These are phyloP conservation scores for Nematopogon swammerdamellus DNA, from an alignment of 2,888 invertebrate species.

Conservation along the genomic window DNA sequence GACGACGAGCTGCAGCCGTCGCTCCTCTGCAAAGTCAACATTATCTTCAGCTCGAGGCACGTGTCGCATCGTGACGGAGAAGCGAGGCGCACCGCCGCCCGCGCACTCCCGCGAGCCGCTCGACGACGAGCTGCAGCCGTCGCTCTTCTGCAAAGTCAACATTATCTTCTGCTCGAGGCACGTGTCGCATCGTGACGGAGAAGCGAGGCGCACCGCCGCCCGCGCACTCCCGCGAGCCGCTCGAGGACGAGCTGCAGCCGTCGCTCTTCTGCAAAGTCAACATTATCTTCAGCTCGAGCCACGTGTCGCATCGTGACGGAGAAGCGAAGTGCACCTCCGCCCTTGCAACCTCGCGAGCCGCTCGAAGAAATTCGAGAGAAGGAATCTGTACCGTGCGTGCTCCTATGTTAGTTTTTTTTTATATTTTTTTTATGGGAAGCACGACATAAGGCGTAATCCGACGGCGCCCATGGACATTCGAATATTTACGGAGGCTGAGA, in stretches of 20 bases:
- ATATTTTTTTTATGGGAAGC: no score
- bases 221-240: constrained; percentile 45
- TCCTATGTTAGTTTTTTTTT: no score
- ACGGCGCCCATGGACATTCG: no score
- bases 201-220: constrained; percentile 47
- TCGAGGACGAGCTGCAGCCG: constrained; percentile 35
- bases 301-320: constrained; percentile 62
- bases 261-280: constrained; percentile 40
- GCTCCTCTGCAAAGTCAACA: no score
- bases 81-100: constrained; percentile 43
- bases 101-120: no score
- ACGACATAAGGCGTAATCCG: no score
- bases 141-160: no score
- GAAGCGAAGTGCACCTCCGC: constrained; percentile 47
- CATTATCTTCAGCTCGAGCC: constrained; percentile 58
- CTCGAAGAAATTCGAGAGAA: no score
- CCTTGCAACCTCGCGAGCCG: constrained; percentile 43
- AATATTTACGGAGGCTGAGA: no score
- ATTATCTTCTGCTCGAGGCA: constrained; percentile 59
- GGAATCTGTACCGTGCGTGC: no score
- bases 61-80: constrained; percentile 62
- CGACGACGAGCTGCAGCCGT: no score
- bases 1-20: no score
- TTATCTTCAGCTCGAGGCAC: constrained; percentile 58
- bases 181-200: constrained; percentile 60